These are phyloP conservation scores for Ammodytes marinus DNA, from an alignment of 2,113 vertebrate genomes.

Conservation along the genomic window DNA sequence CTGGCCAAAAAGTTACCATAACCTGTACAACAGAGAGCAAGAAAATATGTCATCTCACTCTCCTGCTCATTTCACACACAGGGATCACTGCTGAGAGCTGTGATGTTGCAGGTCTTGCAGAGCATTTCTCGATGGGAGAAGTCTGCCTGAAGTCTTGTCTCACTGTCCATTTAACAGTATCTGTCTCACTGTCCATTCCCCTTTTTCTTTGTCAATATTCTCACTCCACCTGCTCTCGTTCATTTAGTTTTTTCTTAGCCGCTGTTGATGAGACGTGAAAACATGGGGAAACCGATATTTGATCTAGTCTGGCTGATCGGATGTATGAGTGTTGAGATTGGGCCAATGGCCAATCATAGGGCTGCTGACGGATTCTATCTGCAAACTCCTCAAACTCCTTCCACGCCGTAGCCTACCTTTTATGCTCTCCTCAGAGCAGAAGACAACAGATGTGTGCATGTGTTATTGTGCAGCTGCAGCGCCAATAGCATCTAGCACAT, in stretches of 20 bases:
- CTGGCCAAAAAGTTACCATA: slow-evolving; percentile 45
- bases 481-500: no score
- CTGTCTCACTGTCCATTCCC: not conserved
- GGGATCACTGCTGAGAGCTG: slow-evolving; percentile 35
- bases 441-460: no score
- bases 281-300: not conserved
- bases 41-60: slow-evolving; percentile 57
- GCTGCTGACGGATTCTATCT: no score
- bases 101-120: slow-evolving; percentile 23
- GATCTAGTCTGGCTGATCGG: no score
- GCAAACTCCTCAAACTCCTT: no score
- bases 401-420: no score
- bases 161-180: not conserved
- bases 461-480: no score
- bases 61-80: slow-evolving; percentile 45
- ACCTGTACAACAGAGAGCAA: slow-evolving; percentile 18
- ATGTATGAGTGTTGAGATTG: no score
- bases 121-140: slow-evolving; percentile 26
- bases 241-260: not conserved
- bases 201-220: not conserved
- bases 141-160: slow-evolving; percentile 13
- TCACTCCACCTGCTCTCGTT: not conserved
- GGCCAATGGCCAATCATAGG: no score
- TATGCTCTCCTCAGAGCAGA: no score
- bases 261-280: not conserved